Conservation (phyloP, 2,888 invertebrate genomes). For the Limnephilus auricula region DNA sequence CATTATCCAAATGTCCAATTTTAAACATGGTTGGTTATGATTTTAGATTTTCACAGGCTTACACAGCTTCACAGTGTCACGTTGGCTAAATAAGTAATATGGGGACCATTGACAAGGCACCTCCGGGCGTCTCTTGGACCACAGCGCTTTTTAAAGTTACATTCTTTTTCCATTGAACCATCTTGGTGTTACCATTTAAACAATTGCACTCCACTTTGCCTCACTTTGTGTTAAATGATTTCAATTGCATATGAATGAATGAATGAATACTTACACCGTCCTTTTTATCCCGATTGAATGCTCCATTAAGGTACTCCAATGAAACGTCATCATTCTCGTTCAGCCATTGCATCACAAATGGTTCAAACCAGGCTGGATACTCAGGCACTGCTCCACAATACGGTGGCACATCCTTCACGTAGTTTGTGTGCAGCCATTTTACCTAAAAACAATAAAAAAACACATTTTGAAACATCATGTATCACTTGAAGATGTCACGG, state of each 20-base stretch:
- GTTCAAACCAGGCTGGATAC: conserved; percentile 99
- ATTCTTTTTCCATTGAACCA: no score
- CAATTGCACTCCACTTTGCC: not conserved
- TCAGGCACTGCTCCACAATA: conserved; percentile 98
- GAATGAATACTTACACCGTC: conserved; percentile 89
- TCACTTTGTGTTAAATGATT: conserved; percentile 5
- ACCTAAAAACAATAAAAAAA: conserved; percentile 75
- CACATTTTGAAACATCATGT: not conserved
- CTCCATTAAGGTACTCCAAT: conserved; percentile 98
- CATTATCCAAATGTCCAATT: no score
- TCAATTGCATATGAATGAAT: not conserved
- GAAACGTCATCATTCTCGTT: conserved; percentile 99
- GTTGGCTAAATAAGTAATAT: no score
- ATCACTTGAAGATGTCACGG: not conserved
- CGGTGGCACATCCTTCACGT: conserved; percentile 97
- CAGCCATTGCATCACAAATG: conserved; percentile 99
- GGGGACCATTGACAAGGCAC: no score
- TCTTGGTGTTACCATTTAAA: not conserved
- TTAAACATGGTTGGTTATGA: no score
- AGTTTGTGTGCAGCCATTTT: conserved; percentile 98
- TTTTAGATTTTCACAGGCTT: no score
- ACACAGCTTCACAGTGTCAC: no score
- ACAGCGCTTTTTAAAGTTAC: not conserved
- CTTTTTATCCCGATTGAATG: conserved; percentile 97
- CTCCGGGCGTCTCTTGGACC: no score